Evolutionary conservation across 2,888 invertebrate species (phyloP).

Genomic region (Drosophila pseudotalamancana): DNA sequence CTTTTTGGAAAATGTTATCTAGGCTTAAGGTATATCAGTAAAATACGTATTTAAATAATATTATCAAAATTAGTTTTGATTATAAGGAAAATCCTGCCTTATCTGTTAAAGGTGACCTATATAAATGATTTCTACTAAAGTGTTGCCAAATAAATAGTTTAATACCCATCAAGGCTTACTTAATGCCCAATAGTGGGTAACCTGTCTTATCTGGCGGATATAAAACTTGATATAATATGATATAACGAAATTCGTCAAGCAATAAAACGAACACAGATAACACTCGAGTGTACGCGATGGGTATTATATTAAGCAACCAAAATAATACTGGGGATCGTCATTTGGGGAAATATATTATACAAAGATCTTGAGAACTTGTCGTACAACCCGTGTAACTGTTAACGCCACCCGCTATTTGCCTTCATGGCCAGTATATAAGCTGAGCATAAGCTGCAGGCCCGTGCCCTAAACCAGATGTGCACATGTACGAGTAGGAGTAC

Average conservation of each 20-base stretch:
- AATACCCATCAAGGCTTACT: no score
- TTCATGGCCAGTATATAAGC: constrained; percentile 45
- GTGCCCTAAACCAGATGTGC: constrained; percentile 77
- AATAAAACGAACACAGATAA: constrained; percentile 15
- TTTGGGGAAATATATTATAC: no score
- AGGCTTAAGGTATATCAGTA: no score
- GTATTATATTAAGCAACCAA: neutral
- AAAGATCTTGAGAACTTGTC: constrained; percentile 15
- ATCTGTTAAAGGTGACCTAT: no score
- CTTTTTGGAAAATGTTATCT: no score
- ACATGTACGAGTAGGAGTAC: constrained; percentile 44
- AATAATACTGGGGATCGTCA: neutral
- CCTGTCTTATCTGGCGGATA: constrained; percentile 28
- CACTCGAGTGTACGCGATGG: neutral
- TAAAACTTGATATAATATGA: neutral
- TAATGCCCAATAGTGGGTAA: neutral
- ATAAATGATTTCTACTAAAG: no score
- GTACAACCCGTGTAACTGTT: constrained; percentile 29
- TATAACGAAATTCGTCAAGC: neutral
- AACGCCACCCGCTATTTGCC: constrained; percentile 53
- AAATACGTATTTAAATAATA: no score
- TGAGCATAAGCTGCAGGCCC: constrained; percentile 23
- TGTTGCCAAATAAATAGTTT: no score
- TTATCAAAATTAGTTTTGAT: no score
- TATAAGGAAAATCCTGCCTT: no score